Conservation (phyloP, 2,113 vertebrate genomes). For the Indicator indicator region DNA sequence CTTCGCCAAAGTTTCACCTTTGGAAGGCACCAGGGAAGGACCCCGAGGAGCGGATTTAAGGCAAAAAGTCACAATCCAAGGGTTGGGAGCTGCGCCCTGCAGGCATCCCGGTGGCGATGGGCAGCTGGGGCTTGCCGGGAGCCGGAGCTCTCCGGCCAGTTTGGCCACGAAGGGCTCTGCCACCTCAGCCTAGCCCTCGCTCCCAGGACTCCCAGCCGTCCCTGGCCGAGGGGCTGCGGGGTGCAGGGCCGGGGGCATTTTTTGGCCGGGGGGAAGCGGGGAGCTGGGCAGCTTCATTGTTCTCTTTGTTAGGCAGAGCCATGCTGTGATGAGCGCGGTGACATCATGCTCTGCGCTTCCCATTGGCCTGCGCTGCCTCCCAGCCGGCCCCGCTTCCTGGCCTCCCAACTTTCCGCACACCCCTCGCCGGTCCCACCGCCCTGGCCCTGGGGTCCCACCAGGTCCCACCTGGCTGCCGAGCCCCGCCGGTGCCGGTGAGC, state of each 20-base stretch:
- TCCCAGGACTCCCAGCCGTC: not conserved
- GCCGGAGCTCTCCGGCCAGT: not conserved
- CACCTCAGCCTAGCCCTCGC: not conserved
- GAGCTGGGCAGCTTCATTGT: constrained; percentile 83
- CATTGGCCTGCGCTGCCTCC: constrained; percentile 80
- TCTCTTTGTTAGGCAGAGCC: constrained; percentile 97
- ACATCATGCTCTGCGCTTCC: constrained; percentile 87
- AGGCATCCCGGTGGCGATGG: not conserved
- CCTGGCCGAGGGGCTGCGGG: not conserved
- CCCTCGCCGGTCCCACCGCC: not conserved
- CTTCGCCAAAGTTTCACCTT: not conserved
- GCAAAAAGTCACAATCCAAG: not conserved
- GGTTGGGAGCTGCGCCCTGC: not conserved
- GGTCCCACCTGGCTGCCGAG: not conserved
- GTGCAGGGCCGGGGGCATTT: not conserved
- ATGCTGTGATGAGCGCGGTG: constrained; percentile 89
- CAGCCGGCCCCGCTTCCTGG: constrained; percentile 53
- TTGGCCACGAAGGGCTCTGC: not conserved
- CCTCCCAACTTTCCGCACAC: constrained; percentile 60
- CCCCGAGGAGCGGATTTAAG: not conserved
- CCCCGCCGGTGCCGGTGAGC: rapidly evolving
- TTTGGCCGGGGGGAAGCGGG: constrained; percentile 1
- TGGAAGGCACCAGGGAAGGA: too few species aligned
- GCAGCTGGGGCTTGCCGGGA: not conserved
- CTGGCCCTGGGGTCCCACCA: not conserved